A percentile compares a stretch with the other conserved stretches of the same genome.
Evolutionary conservation across 1,140 invertebrate genomes (phyloP).

Genomic region (Halesus radiatus): DNA sequence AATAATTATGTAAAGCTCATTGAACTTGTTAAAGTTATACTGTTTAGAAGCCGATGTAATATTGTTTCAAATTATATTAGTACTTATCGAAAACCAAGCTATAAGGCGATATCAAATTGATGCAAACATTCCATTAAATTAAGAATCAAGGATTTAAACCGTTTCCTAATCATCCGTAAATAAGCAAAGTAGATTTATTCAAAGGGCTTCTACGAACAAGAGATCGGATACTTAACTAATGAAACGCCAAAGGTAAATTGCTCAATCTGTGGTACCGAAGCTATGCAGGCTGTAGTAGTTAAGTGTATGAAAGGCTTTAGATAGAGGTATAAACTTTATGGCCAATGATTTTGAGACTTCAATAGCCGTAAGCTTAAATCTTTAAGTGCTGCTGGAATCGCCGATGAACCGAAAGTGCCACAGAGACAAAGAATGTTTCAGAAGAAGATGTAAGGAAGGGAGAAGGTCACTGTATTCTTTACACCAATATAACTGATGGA

Average conservation of each 20-base stretch:
- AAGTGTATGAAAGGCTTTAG: not conserved
- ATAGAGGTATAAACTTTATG: not conserved
- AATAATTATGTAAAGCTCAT: too few species aligned
- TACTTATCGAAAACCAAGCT: too few species aligned
- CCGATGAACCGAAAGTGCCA: not conserved
- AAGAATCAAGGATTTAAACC: too few species aligned
- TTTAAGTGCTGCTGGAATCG: slow-evolving; percentile 8
- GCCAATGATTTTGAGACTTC: slow-evolving; percentile 13
- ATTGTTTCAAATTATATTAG: too few species aligned
- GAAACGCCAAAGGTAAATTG: not conserved
- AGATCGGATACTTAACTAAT: not conserved
- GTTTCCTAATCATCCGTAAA: too few species aligned
- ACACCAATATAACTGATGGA: not conserved
- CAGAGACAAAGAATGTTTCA: not conserved
- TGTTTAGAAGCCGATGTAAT: too few species aligned
- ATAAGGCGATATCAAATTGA: too few species aligned
- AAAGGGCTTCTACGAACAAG: too few species aligned
- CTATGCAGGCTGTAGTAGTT: not conserved
- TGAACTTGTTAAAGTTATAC: too few species aligned
- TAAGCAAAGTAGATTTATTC: too few species aligned
- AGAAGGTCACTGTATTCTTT: slow-evolving; percentile 15
- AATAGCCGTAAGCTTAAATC: slow-evolving; percentile 16
- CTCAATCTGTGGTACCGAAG: not conserved
- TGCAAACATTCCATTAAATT: too few species aligned
- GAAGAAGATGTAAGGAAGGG: not conserved